These are phyloP conservation scores for Acleris sparsana DNA, from an alignment of 2,888 invertebrate genomes.

Conservation along the genomic window DNA sequence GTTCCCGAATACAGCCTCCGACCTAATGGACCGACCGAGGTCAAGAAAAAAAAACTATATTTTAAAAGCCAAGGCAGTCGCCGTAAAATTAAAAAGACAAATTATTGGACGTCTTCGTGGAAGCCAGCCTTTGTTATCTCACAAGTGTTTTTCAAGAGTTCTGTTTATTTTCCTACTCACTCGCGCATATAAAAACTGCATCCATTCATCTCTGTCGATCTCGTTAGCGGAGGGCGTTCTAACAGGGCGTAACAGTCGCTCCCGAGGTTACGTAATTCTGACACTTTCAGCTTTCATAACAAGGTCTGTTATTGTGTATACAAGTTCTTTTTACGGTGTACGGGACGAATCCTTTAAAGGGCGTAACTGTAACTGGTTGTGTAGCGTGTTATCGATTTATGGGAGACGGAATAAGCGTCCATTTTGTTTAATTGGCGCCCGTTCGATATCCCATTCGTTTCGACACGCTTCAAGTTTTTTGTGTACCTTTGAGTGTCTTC, in stretches of 20 bases:
- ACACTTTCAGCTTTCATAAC: slow-evolving; percentile 80
- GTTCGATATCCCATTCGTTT: slow-evolving; percentile 70
- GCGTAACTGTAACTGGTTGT: slow-evolving; percentile 69
- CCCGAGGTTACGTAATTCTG: slow-evolving; percentile 79
- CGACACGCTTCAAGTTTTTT: slow-evolving; percentile 67
- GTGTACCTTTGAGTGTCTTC: slow-evolving; percentile 50
- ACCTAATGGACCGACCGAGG: slow-evolving; percentile 75
- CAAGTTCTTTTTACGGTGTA: slow-evolving; percentile 59
- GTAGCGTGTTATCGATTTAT: slow-evolving; percentile 79
- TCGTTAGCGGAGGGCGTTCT: slow-evolving; percentile 79
- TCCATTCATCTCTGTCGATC: slow-evolving; percentile 71
- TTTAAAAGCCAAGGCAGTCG: slow-evolving; percentile 79
- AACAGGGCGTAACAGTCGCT: slow-evolving; percentile 80
- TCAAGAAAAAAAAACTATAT: slow-evolving; percentile 70
- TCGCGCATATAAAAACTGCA: slow-evolving; percentile 58
- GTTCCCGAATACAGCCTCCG: slow-evolving; percentile 70
- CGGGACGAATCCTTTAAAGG: slow-evolving; percentile 72
- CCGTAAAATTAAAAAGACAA: slow-evolving; percentile 84
- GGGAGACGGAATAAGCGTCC: slow-evolving; percentile 74
- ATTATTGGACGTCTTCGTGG: slow-evolving; percentile 83
- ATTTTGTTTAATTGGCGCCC: slow-evolving; percentile 78
- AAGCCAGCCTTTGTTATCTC: slow-evolving; percentile 82
- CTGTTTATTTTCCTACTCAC: slow-evolving; percentile 71
- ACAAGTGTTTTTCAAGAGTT: slow-evolving; percentile 83
- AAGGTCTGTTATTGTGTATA: slow-evolving; percentile 77